Percentiles rank a stretch among this genome's conserved stretches.
These are phyloP conservation scores for Ptychoptera contaminata DNA, from an alignment of 2,888 invertebrate genomes.

Conservation along the genomic window DNA sequence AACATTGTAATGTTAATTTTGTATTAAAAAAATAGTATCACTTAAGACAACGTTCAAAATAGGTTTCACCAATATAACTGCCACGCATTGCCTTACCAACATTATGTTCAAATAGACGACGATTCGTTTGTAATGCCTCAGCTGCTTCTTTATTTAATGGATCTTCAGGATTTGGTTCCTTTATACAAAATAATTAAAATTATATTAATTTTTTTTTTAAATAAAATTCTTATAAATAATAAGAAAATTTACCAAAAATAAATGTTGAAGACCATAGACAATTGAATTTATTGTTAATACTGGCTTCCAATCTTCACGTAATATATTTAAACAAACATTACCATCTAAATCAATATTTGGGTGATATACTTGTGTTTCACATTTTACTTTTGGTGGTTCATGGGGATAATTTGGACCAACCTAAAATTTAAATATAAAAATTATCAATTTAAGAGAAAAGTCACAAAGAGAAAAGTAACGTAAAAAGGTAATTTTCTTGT, in stretches of 20 bases:
- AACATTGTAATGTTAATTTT: constrained; percentile 28
- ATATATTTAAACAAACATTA: constrained; percentile 92
- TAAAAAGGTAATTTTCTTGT: neutral
- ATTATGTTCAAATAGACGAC: constrained; percentile 88
- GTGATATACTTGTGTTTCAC: constrained; percentile 94
- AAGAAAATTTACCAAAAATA: constrained; percentile 61
- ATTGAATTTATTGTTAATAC: constrained; percentile 95
- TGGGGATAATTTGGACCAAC: constrained; percentile 96
- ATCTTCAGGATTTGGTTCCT: constrained; percentile 99
- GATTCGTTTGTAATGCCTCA: constrained; percentile 87
- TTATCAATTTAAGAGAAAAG: no score
- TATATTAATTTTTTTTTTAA: constrained; percentile 6
- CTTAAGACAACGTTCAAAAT: constrained; percentile 93
- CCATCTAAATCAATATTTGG: constrained; percentile 97
- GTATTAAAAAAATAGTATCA: constrained; percentile 40
- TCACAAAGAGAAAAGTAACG: no score
- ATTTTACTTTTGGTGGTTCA: constrained; percentile 97
- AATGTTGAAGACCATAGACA: constrained; percentile 93
- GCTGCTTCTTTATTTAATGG: constrained; percentile 97
- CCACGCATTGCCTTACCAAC: constrained; percentile 93
- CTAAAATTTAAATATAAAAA: constrained; percentile 25
- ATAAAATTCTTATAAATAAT: neutral
- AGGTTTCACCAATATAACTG: constrained; percentile 83
- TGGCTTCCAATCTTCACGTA: constrained; percentile 98
- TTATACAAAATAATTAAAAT: no score